A percentile compares a stretch with the other conserved stretches of the same genome.
phyloP scores from a whole-genome alignment of 2,888 invertebrate genomes.

The Acleris emargana region DNA sequence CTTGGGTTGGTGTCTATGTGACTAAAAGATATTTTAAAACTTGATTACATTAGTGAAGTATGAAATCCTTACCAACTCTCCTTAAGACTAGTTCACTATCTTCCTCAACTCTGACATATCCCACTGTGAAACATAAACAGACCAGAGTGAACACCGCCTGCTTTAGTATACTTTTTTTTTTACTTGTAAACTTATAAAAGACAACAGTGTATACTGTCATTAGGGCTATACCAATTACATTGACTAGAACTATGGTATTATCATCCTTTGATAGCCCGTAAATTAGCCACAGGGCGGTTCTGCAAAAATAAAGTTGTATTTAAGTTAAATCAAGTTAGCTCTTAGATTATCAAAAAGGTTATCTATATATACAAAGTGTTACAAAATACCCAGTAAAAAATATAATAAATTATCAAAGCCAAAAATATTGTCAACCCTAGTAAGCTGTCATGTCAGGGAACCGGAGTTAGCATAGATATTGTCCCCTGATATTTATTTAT shows the following conservation, averaged over 20 bases:
- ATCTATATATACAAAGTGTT: too few relatives aligned
- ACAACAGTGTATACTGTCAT: conserved; percentile 88
- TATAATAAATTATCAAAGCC: too few relatives aligned
- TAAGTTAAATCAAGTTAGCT: conserved; percentile 9
- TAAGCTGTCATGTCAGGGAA: too few relatives aligned
- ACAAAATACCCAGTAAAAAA: too few relatives aligned
- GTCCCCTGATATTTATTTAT: too few relatives aligned
- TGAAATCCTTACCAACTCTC: conserved; percentile 84
- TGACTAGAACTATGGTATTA: conserved; percentile 88
- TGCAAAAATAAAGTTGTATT: conserved; percentile 63
- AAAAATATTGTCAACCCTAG: too few relatives aligned
- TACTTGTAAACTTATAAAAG: conserved; percentile 89
- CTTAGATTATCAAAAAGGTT: neutral
- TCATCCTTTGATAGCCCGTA: conserved; percentile 91
- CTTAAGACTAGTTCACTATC: conserved; percentile 79
- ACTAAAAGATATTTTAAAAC: too few relatives aligned
- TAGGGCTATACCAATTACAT: conserved; percentile 88
- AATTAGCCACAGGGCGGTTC: conserved; percentile 90
- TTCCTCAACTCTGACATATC: conserved; percentile 84
- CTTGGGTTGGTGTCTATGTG: too few relatives aligned
- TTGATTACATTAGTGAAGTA: neutral
- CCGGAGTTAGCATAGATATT: too few relatives aligned
- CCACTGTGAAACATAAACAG: conserved; percentile 80
- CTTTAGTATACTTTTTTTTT: conserved; percentile 86
- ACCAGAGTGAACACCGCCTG: conserved; percentile 83